phyloP scores from a whole-genome alignment of 2,797 vertebrate species.

The Cryptoblepharus egeriae region DNA sequence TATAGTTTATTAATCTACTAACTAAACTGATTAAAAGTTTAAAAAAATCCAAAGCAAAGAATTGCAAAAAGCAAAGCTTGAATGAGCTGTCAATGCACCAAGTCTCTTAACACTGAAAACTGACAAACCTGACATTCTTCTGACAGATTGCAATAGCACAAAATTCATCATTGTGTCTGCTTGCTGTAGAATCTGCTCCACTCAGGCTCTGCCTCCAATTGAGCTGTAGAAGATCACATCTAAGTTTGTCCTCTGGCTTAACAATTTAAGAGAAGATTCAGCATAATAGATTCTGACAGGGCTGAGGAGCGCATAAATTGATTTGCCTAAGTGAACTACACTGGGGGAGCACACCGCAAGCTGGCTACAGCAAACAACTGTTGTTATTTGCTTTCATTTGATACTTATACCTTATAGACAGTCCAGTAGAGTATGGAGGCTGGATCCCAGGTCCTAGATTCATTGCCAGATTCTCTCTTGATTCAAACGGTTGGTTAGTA shows the following conservation, averaged over 20 bases:
- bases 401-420: too few relatives aligned
- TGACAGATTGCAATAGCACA: conserved; percentile 24
- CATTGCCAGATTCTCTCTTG: too few relatives aligned
- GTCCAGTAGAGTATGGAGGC: too few relatives aligned
- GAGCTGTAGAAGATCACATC: conserved; percentile 40
- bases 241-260: conserved; percentile 62
- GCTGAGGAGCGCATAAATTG: conserved; percentile 65
- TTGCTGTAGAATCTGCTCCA: conserved; percentile 7
- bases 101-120: conserved; percentile 37
- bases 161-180: conserved; percentile 55
- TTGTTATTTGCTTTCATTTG: conserved; percentile 60
- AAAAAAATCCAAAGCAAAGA: conserved; percentile 23
- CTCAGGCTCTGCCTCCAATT: conserved; percentile 34
- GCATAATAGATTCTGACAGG: conserved; percentile 67
- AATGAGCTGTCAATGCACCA: conserved; percentile 50
- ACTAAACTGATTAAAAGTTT: background rate
- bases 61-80: conserved; percentile 41
- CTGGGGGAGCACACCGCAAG: conserved; percentile 17
- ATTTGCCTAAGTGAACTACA: conserved; percentile 61
- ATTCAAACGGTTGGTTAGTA: too few relatives aligned
- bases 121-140: conserved; percentile 55
- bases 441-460: too few relatives aligned
- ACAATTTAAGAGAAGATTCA: conserved; percentile 61
- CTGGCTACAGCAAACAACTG: conserved; percentile 64
- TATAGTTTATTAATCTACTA: conserved; percentile 28